Evolutionary conservation across 2,797 vertebrate species (phyloP), one percentile per base, ranked within the genome.

Genomic region (Sebastes kiyomatsui): DNA sequence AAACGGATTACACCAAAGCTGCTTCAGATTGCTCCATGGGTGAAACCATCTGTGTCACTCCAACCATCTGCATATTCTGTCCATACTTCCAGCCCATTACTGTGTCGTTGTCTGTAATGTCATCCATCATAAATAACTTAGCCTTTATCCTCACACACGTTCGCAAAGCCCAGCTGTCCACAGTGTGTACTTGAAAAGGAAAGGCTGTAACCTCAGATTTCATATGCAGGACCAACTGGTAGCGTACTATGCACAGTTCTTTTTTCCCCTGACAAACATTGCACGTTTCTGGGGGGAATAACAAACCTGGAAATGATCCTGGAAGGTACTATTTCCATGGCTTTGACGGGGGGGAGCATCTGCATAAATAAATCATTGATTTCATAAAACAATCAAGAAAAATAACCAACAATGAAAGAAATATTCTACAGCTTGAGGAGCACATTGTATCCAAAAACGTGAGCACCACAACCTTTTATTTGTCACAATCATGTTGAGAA

Each of bases 1-100:
- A 96, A 95, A 94, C 85, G 62, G 92, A 95, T 95, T 94, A 94
- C 90, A 93, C 87, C 92, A 92, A 94, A 94, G 93, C 94, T 91
- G 92, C 90, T 92, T 92, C 89, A 87, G 83, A 93, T 90, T 87
- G 80, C 88, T 94, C 91, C 90, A 90, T 85, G 87, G 92, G 89
- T 90, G 87, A 94, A 95, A 94, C 93, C 94, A 95, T 95, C 94
- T 95, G 93, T 91, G 92, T 90, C 87, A 72, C 83, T 89, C 82
- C 80, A 79, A 79, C 89, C 91, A 93, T 93, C 93, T 94, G 88
- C 87, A 90, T 90, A 84, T 89, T 85, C 86, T 80, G 89, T 93
- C 93, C 90, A 86, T 88, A 89, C 91, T 91, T 93, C 84, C 91
- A 93, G 90, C 87, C 87, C 92, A 91, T 94, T 94, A 92, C 88